Evolutionary conservation across 2,797 vertebrate species (phyloP).

Genomic region (Triplophysa bombifrons): DNA sequence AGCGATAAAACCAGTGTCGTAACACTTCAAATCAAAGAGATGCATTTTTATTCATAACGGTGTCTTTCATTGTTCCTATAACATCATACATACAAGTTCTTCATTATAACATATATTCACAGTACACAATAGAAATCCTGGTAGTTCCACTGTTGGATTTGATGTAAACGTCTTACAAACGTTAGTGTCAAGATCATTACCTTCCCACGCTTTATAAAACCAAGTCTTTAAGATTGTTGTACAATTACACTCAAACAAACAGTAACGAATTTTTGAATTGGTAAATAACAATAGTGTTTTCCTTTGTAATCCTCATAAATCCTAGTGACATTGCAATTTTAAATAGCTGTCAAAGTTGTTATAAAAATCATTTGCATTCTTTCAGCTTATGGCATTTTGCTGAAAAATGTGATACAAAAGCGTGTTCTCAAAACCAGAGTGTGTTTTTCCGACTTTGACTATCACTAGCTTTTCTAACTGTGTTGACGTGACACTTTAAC

Average conservation of each 20-base stretch:
- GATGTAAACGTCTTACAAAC: slow-evolving; percentile 30
- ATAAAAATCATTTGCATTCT: neutral
- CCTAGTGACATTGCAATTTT: slow-evolving; percentile 24
- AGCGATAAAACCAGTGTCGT: neutral
- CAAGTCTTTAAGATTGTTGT: neutral
- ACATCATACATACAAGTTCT: slow-evolving; percentile 36
- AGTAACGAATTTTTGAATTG: slow-evolving; percentile 5
- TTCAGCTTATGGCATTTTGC: slow-evolving; percentile 2
- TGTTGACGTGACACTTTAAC: neutral
- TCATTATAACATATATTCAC: slow-evolving; percentile 51
- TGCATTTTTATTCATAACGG: slow-evolving; percentile 1
- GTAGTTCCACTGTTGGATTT: slow-evolving; percentile 17
- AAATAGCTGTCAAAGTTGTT: slow-evolving; percentile 16
- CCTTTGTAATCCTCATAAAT: slow-evolving; percentile 10
- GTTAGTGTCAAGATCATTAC: neutral
- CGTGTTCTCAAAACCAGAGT: neutral
- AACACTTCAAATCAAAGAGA: slow-evolving; percentile 14
- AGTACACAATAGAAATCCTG: slow-evolving; percentile 35
- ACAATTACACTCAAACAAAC: slow-evolving; percentile 11
- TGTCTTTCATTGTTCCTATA: slow-evolving; percentile 27
- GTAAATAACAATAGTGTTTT: neutral
- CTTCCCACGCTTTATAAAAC: neutral
- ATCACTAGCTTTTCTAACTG: slow-evolving; percentile 17
- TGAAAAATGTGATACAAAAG: slow-evolving; percentile 32
- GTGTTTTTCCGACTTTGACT: neutral